Evolutionary conservation across 2,797 vertebrate genomes (phyloP), one percentile per base, ranked within the genome.

Genomic region (Erithacus rubecula): DNA sequence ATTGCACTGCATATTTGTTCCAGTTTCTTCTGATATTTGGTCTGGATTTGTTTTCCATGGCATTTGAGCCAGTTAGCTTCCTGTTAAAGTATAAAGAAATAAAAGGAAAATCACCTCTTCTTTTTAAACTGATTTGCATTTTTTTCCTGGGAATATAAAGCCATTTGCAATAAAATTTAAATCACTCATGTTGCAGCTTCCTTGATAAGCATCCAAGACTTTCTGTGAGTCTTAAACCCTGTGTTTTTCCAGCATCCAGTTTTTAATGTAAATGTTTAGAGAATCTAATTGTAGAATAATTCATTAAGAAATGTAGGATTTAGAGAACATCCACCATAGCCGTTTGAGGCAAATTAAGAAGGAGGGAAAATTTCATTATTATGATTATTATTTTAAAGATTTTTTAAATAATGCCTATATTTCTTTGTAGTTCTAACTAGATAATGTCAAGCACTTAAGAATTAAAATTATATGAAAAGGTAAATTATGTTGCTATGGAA

Each of bases 21-120:
- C 43, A 46, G 37, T 22, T 76, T 59, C 44, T 71, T 59, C 30
- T 80, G 15, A 76, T 43, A 80, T 19, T 59, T 24, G 20, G 10
- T 8, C 32, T 29, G n/a, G 29, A 10, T 72, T 59, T 71, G 7
- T 29, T 11, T 71, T 71, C 16, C 24, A 20, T 0, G 0, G 23
- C 5, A 9, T 64, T 90, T 76, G 70, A 7, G 4, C 2, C 19
- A 56, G 5, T 17, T 15, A 29, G 5, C 17, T 39, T 74, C 5
- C 12, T 10, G 3, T 58, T 46, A 21, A 51, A 67, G 8, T 15
- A 30, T 19, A 37, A 67, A 67, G 10, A 36, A 67, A 65, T 7
- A 9, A 53, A 83, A 41, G 5, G 20, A 21, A 90, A 76, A 17
- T 27, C 3, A 16, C 5, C 5, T 15, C 18, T 6, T 11, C 4